Evolutionary conservation across 2,797 vertebrate genomes (phyloP), one percentile per base, ranked within the genome.

Genomic region (Xiphorhynchus erythropygius): DNA sequence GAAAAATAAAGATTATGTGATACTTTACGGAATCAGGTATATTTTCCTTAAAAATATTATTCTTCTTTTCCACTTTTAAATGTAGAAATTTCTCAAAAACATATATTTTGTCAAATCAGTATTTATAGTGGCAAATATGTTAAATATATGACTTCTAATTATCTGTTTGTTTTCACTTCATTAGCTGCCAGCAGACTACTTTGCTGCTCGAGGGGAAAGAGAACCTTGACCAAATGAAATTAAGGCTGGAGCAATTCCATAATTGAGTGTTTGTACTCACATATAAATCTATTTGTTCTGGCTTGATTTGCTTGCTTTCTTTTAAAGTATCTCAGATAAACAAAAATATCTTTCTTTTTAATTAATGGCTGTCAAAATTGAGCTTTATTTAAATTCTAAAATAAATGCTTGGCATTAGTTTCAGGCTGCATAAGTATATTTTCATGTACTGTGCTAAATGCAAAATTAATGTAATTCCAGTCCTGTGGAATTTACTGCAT

Each of bases 191-290:
- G 65, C n/a, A 90, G 23, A 84, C 69, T 93, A 32, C 27, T 90
- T 78, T 67, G 11, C 21, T 90, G 74, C 59, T 84, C 76, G 23
- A 87, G 47, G 46, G 50, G 49, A 90, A 95, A 60, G 22, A 84
- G 64, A 94, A 83, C 81, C 44, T 92, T 90, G 92, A 95, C 93
- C 92, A 93, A 94, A 89, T 39, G 24, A 92, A 85, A 53, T 53
- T 56, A 92, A 89, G 47, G 24, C 49, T 93, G 68, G 56, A 95
- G 41, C 52, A 80, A 67, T 87, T 96, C 71, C 56, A 44, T 92
- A 94, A 93, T 5, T 92, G 68, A 64, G 33, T 84, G 56, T 71
- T 67, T 84, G 27, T 81, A 52, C 32, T 91, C 50, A 73, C 33
- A 76, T 83, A 74, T 32, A 91, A 81, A 88, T 87, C 56, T 84